A percentile compares a stretch with the other conserved stretches of the same genome.
Conservation (phyloP, 1,140 invertebrate genomes). For the Vanessa atalanta region DNA sequence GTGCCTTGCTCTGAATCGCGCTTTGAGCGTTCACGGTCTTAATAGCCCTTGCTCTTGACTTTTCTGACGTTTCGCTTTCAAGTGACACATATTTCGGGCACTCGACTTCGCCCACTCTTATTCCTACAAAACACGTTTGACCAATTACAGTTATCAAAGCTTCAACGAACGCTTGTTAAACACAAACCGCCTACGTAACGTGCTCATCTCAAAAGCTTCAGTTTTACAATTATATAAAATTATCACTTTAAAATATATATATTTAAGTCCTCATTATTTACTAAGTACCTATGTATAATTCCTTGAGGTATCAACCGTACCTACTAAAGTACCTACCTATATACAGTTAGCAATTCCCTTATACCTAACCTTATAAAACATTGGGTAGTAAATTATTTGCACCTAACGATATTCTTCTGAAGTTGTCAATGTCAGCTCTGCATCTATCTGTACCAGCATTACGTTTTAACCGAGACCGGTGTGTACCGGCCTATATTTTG, state of each 20-base stretch:
- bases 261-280: too few relatives aligned
- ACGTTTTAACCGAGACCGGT: too few relatives aligned
- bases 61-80: slow-evolving; percentile 20
- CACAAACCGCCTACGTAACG: slow-evolving; percentile 14
- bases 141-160: slow-evolving; percentile 38
- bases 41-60: slow-evolving; percentile 37
- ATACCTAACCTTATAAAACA: too few relatives aligned
- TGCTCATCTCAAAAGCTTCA: not conserved
- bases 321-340: too few relatives aligned
- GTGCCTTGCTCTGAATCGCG: slow-evolving; percentile 47
- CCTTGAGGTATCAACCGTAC: too few relatives aligned
- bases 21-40: slow-evolving; percentile 27
- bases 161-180: slow-evolving; percentile 21
- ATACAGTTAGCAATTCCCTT: too few relatives aligned
- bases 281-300: too few relatives aligned
- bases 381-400: too few relatives aligned
- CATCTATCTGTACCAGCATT: too few relatives aligned
- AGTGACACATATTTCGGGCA: slow-evolving; percentile 35
- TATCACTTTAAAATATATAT: not conserved
- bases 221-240: not conserved
- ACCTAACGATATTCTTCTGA: too few relatives aligned
- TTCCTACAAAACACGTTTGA: slow-evolving; percentile 38
- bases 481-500: too few relatives aligned
- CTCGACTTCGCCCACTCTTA: slow-evolving; percentile 33
- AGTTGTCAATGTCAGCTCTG: too few relatives aligned